phyloP scores from a whole-genome alignment of 2,888 invertebrate species.

The Pandemis cinnamomeana region DNA sequence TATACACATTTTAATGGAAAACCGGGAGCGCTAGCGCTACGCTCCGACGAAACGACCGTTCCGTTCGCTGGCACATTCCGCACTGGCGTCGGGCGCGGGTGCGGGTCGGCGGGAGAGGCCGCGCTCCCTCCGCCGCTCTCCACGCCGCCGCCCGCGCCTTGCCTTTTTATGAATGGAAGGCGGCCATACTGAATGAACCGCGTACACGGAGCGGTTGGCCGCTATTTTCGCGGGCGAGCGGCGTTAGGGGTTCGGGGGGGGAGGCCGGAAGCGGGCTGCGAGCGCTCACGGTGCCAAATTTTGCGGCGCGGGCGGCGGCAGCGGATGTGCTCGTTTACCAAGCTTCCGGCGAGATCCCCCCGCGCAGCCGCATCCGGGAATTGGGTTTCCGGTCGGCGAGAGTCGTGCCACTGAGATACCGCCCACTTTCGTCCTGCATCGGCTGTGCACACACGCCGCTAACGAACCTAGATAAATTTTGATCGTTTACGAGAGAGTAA shows the following conservation, averaged over 20 bases:
- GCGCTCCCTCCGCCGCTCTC: conserved; percentile 81
- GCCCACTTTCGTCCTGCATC: conserved; percentile 79
- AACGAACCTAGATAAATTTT: conserved; percentile 34
- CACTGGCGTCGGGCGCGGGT: conserved; percentile 82
- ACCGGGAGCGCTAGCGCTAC: conserved; percentile 84
- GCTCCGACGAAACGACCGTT: conserved; percentile 86
- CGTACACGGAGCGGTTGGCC: conserved; percentile 85
- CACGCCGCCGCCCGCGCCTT: conserved; percentile 77
- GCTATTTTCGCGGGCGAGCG: conserved; percentile 82
- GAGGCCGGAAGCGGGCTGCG: conserved; percentile 82
- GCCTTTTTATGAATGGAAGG: conserved; percentile 90
- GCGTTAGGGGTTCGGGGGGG: conserved; percentile 76
- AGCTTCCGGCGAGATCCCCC: conserved; percentile 83
- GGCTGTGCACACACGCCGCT: conserved; percentile 53
- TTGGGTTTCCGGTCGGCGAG: conserved; percentile 83
- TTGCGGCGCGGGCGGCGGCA: conserved; percentile 83
- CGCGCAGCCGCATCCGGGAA: conserved; percentile 84
- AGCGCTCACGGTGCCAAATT: conserved; percentile 83
- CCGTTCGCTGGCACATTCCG: conserved; percentile 84
- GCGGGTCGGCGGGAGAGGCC: conserved; percentile 81
- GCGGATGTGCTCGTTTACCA: conserved; percentile 84
- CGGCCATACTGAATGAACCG: conserved; percentile 89
- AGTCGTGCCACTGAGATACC: conserved; percentile 75
- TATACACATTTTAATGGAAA: conserved; percentile 85
- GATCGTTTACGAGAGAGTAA: conserved; percentile 4